Conservation (phyloP, 2,797 vertebrate genomes). For the Phyllotis vaccarum region DNA sequence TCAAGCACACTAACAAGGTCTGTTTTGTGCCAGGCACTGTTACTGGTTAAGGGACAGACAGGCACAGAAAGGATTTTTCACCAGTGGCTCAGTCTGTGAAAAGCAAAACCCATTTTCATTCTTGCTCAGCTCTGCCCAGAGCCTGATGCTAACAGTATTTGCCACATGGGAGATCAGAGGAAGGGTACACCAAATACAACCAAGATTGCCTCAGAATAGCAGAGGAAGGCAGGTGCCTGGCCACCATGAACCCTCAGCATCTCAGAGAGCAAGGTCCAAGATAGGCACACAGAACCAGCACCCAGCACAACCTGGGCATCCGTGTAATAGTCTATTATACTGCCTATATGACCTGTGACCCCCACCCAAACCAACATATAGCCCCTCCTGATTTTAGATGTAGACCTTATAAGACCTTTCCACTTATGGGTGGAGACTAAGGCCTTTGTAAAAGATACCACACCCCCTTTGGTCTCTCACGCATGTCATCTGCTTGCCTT, state of each 20-base stretch:
- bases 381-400: not conserved
- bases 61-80: not conserved
- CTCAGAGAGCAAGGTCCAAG: not conserved
- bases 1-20: not conserved
- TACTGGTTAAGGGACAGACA: not conserved
- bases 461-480: not conserved
- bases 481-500: not conserved
- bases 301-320: not conserved
- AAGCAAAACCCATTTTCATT: too few species aligned
- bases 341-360: not conserved
- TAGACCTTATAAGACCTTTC: not conserved
- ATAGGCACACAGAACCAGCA: not conserved
- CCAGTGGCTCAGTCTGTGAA: not conserved
- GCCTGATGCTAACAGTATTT: not conserved
- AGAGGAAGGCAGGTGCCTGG: not conserved
- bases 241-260: not conserved
- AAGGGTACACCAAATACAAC: not conserved
- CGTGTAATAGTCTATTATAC: not conserved
- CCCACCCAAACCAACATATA: not conserved
- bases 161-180: not conserved
- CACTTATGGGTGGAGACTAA: not conserved
- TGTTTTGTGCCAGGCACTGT: not conserved
- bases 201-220: not conserved
- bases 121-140: not conserved
- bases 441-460: too few species aligned